These are phyloP conservation scores for Mus musculus DNA, from an alignment of 2,113 vertebrate genomes.

Conservation along the genomic window GRCm39 chr11:3361001-3361500, in stretches of 20 bases:
- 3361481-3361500: neutral
- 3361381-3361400: neutral
- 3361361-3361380: neutral
- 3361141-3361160: neutral
- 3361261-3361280: neutral
- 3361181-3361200: neutral
- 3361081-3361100: neutral
- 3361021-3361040: too few species aligned
- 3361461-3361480: neutral
- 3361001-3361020: too few species aligned
- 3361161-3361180: neutral
- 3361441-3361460: neutral
- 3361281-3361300: neutral
- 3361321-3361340: neutral
- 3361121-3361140: neutral
- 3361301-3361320: neutral
- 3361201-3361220: constrained; percentile 31
- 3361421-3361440: neutral
- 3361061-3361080: too few species aligned
- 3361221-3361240: neutral
- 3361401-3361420: neutral
- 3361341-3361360: neutral
- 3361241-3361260: neutral
- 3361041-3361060: too few species aligned
- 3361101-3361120: neutral